Conservation (phyloP, 2,797 vertebrate species). For the Cetoscarus ocellatus region DNA sequence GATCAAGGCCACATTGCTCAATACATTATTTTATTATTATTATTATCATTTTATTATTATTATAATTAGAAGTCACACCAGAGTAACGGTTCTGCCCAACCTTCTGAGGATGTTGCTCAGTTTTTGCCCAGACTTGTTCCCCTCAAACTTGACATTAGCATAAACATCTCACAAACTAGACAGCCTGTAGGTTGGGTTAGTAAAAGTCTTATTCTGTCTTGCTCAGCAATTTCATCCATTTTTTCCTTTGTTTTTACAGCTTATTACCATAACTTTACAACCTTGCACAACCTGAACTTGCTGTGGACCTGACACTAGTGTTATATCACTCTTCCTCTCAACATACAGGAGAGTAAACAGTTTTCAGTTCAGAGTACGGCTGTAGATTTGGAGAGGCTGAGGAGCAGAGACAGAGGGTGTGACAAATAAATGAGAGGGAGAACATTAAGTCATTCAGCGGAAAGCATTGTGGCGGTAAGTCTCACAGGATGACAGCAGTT, state of each 20-base stretch:
- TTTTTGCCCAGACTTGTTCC: no score
- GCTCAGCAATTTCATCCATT: background rate
- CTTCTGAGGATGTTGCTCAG: no score
- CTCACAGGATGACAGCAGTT: background rate
- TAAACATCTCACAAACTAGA: no score
- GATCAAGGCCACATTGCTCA: no score
- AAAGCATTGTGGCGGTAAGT: background rate
- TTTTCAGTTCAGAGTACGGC: background rate
- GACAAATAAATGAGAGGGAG: background rate
- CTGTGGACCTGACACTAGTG: background rate
- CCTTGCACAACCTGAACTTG: background rate
- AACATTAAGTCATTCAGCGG: background rate
- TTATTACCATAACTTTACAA: background rate
- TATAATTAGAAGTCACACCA: no score
- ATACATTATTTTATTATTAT: no score
- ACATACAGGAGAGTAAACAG: background rate
- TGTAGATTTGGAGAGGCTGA: background rate
- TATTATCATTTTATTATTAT: no score
- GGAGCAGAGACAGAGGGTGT: background rate
- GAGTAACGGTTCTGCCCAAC: no score
- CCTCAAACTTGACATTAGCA: no score
- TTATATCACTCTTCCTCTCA: background rate
- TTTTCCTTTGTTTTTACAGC: background rate
- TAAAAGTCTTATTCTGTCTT: background rate
- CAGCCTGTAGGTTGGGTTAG: no score